Percentiles rank a stretch among this genome's conserved stretches.
These are phyloP conservation scores for Spinus pinus DNA, from an alignment of 2,797 vertebrate genomes.

Conservation along the genomic window DNA sequence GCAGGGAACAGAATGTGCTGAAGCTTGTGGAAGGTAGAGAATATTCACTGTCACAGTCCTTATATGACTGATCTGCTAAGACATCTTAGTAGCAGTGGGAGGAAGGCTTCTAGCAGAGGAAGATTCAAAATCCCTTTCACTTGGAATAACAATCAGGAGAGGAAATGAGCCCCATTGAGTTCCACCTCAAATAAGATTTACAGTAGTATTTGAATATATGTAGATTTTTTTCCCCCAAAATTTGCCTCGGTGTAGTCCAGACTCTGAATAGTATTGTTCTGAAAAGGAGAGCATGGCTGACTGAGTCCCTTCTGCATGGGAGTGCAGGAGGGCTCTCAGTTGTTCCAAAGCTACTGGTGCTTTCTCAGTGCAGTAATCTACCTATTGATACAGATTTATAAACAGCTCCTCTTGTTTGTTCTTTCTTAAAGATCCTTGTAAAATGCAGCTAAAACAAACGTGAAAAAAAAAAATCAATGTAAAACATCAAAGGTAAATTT, in stretches of 20 bases:
- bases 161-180: not conserved
- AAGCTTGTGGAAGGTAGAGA: not conserved
- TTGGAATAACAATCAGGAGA: not conserved
- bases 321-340: not conserved
- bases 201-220: not conserved
- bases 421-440: not conserved
- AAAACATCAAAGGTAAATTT: not conserved
- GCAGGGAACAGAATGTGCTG: not conserved
- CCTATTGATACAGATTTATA: not conserved
- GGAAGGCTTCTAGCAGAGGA: not conserved
- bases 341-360: not conserved
- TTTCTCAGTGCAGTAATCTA: not conserved
- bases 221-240: rapidly evolving
- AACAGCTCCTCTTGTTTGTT: not conserved
- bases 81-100: not conserved
- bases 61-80: not conserved
- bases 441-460: not conserved
- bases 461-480: not conserved
- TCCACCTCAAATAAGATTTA: not conserved
- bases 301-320: not conserved
- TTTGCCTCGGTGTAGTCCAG: not conserved
- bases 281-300: not conserved
- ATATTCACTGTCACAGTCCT: not conserved
- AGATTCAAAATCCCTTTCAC: not conserved
- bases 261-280: not conserved